phyloP scores from a whole-genome alignment of 2,113 vertebrate genomes.

The Pyxicephalus adspersus region DNA sequence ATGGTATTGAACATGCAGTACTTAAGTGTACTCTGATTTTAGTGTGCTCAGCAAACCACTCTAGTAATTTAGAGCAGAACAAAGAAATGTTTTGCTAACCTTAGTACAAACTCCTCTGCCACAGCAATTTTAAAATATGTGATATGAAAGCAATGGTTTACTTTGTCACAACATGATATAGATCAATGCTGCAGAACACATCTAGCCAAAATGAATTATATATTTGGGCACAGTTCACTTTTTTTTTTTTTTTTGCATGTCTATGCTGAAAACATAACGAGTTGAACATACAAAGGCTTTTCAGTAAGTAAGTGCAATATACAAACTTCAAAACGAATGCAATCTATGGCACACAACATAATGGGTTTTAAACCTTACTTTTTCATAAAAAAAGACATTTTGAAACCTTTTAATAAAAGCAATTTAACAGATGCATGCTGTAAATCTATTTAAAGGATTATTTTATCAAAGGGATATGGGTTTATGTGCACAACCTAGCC shows the following conservation, averaged over 20 bases:
- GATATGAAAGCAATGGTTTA: conserved; percentile 19
- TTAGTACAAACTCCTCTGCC: conserved; percentile 18
- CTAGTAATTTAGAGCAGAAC: conserved; percentile 28
- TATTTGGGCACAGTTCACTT: not conserved
- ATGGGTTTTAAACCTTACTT: too few species aligned
- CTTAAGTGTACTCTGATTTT: conserved; percentile 21
- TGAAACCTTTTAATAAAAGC: too few species aligned
- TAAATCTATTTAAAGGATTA: too few species aligned
- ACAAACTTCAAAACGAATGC: too few species aligned
- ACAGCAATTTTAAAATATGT: not conserved
- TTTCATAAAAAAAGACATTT: too few species aligned
- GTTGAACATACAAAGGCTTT: too few species aligned
- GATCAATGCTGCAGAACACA: not conserved
- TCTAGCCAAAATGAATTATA: not conserved
- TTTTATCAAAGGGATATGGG: too few species aligned
- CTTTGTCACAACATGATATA: conserved; percentile 9
- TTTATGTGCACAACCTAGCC: too few species aligned
- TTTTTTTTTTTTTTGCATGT: not conserved
- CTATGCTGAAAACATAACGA: too few species aligned
- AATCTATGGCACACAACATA: too few species aligned
- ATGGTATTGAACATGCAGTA: conserved; percentile 4
- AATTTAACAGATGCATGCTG: too few species aligned
- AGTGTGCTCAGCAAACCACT: conserved; percentile 39
- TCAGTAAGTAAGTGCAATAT: too few species aligned
- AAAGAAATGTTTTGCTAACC: conserved; percentile 43